Evolutionary conservation across 2,113 vertebrate species (phyloP).

Genomic region (Microtus oregoni): DNA sequence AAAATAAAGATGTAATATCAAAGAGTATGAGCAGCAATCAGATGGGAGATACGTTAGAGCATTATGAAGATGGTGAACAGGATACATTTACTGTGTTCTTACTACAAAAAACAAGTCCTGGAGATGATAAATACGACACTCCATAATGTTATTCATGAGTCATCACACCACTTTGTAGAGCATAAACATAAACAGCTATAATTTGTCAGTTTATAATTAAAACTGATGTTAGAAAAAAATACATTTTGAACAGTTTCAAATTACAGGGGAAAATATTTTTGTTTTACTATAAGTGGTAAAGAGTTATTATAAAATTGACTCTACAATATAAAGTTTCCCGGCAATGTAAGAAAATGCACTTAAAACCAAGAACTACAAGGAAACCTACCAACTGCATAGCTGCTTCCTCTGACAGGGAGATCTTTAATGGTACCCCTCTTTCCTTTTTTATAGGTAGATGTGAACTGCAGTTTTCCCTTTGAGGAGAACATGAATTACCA

Average conservation of each 20-base stretch:
- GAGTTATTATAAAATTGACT: constrained; percentile 21
- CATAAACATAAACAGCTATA: background rate
- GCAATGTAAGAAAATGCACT: constrained; percentile 21
- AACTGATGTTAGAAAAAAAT: constrained; percentile 34
- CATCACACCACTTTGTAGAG: background rate
- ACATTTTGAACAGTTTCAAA: constrained; percentile 57
- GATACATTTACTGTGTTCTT: background rate
- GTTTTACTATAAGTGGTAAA: constrained; percentile 2
- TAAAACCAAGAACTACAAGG: constrained; percentile 10
- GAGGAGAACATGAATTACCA: background rate
- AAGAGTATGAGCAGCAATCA: too few species aligned
- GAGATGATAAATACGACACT: background rate
- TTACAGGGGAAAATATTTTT: constrained; percentile 13
- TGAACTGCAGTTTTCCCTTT: constrained; percentile 41
- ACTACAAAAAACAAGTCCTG: background rate
- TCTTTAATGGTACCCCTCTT: background rate
- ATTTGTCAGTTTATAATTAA: constrained; percentile 41
- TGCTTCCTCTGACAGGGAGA: background rate
- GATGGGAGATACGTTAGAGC: background rate
- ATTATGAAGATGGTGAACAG: background rate
- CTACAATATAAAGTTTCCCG: background rate
- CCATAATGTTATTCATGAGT: background rate
- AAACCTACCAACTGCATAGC: background rate
- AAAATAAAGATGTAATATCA: background rate
- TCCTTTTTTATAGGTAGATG: constrained; percentile 33